phyloP scores from a whole-genome alignment of 1,140 invertebrate species.

The Anoplolepis gracilipes region DNA sequence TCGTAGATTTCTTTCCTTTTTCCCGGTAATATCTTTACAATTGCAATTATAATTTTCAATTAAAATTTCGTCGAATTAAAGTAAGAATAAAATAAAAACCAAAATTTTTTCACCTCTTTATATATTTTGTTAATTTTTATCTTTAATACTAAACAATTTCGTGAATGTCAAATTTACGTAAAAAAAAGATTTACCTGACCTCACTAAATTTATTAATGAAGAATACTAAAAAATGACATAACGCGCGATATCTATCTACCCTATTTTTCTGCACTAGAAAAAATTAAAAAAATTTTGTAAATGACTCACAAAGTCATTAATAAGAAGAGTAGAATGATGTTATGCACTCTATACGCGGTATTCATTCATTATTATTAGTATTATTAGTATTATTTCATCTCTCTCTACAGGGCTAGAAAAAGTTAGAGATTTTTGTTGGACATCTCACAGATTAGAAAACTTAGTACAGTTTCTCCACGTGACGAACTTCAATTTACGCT shows the following conservation, averaged over 20 bases:
- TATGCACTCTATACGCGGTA: not conserved
- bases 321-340: not conserved
- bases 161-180: not conserved
- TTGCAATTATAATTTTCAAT: not conserved
- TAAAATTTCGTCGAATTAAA: not conserved
- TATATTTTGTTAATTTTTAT: not conserved
- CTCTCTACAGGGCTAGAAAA: not conserved
- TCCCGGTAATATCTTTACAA: too few relatives aligned
- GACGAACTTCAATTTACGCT: constrained; percentile 47
- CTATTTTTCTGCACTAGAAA: not conserved
- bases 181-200: not conserved
- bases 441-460: constrained; percentile 33
- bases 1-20: too few relatives aligned
- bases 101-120: not conserved
- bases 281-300: not conserved
- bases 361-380: too few relatives aligned
- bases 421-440: not conserved
- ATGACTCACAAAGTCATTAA: not conserved
- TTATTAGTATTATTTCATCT: not conserved
- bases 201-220: not conserved
- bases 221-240: not conserved
- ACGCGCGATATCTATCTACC: not conserved
- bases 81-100: not conserved
- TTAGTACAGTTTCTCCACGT: not conserved
- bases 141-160: not conserved